These are phyloP conservation scores for Drymonia ruficornis DNA, from an alignment of 2,888 invertebrate genomes.

Conservation along the genomic window DNA sequence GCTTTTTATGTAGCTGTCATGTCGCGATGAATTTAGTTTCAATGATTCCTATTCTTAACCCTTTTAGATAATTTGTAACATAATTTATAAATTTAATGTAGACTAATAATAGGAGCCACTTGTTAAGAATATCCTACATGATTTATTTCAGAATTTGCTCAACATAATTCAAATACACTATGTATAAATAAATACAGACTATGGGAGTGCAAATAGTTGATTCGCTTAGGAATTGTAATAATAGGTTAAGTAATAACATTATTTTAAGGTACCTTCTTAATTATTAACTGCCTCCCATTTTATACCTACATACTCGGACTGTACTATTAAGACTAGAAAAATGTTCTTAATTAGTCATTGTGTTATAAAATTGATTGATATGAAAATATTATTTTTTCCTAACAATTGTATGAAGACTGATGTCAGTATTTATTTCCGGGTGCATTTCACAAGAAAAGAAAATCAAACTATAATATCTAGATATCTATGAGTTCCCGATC, in stretches of 20 bases:
- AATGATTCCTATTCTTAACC: background rate
- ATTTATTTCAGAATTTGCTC: conserved; percentile 64
- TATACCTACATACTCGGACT: conserved; percentile 33
- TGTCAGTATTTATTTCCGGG: conserved; percentile 27
- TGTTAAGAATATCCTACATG: conserved; percentile 31
- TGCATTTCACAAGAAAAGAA: background rate
- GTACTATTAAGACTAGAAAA: conserved; percentile 31
- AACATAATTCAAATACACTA: conserved; percentile 54
- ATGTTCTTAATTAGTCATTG: background rate
- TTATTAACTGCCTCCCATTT: conserved; percentile 41
- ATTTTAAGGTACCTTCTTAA: conserved; percentile 11
- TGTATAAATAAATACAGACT: conserved; percentile 42
- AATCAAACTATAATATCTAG: conserved; percentile 5
- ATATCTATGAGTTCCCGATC: background rate
- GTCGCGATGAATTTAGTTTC: background rate
- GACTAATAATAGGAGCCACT: conserved; percentile 25
- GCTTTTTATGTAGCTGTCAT: too few relatives aligned
- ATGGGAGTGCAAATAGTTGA: conserved; percentile 41
- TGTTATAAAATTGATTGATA: background rate
- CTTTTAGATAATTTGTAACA: conserved; percentile 26
- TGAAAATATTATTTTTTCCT: conserved; percentile 19
- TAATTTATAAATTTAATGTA: conserved; percentile 21
- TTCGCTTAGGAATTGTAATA: conserved; percentile 52
- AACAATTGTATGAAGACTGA: conserved; percentile 44
- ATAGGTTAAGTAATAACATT: conserved; percentile 28